Percentiles rank a stretch among this genome's conserved stretches.
phyloP scores from a whole-genome alignment of 2,888 invertebrate species.

The Drosophila emarginata region DNA sequence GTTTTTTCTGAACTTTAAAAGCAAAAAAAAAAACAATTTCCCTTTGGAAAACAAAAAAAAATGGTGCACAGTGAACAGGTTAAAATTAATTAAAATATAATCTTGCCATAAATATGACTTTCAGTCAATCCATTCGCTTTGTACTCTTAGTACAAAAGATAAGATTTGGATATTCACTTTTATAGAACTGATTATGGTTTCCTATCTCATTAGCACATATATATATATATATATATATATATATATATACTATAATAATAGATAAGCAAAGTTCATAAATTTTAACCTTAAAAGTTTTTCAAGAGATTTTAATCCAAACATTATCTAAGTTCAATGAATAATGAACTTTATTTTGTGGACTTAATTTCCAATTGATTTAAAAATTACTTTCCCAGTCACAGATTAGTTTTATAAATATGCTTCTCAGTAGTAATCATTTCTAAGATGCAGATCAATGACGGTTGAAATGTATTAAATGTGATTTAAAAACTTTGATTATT shows the following conservation, averaged over 20 bases:
- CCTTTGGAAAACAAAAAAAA: neutral
- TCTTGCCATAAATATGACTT: neutral
- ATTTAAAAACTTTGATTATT: no score
- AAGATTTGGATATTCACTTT: conserved; percentile 17
- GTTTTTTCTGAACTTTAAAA: no score
- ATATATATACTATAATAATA: neutral
- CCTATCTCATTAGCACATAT: conserved; percentile 1
- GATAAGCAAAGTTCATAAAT: conserved; percentile 5
- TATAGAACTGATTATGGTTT: neutral
- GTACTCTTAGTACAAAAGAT: conserved; percentile 15
- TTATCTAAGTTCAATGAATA: neutral
- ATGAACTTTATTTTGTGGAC: neutral
- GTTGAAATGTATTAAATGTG: no score
- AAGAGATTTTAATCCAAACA: neutral
- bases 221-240: conserved; percentile 5
- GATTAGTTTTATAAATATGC: no score
- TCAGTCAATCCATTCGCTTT: neutral
- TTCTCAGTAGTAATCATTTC: neutral
- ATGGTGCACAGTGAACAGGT: neutral
- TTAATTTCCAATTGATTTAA: no score
- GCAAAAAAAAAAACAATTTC: no score
- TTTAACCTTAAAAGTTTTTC: neutral
- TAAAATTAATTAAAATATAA: conserved; percentile 24
- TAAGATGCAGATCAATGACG: no score
- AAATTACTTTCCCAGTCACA: no score